Base-by-base conservation (phyloP, 2,888 invertebrate genomes). In the Fragum fragum region DNA sequence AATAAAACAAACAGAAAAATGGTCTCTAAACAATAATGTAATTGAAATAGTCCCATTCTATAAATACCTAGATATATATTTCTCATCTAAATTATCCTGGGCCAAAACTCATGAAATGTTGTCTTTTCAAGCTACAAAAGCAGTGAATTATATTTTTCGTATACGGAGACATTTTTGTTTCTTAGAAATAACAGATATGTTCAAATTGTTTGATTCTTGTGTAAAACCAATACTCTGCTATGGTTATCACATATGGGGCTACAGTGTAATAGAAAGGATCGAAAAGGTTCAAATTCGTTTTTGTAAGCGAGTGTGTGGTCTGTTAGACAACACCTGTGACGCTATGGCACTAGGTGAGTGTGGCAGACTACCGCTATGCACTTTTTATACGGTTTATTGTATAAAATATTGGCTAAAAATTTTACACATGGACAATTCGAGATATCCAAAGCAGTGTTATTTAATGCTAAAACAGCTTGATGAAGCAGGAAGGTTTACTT, bases 381-480 rank as follows among this genome's bases (percentile, higher is more conserved):
- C 55, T 18, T 39, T 32, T 36, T 77, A 63, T 32, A 63, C 63
- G 63, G 9, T 29, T 42, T 26, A 36, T 18, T 53, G 29, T 39
- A 63, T 77, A 18, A 77, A 71, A 36, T 77, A 63, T 36, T 71
- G 77, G 77, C 52, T 77, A 26, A 77, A 72, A 63, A 28, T 77
- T 23, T 23, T 66, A n/a, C 61, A 47, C 16, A 77, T 77, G 71
- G 36, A 47, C 23, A 63, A 39, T 36, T 26, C 23, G 18, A 28
- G 77, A 32, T 77, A 77, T 29, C 77, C 77, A 11, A 77, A 55
- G 59, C 61, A 61, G 9, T 77, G 72, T 32, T 66, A 77, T 72
- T 26, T 28, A 23, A 72, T 71, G 66, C 71, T 77, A 72, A 55
- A 26, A 53, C 26, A 18, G 26, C 32, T 75, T 23, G 69, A 66